Evolutionary conservation across 2,888 invertebrate species (phyloP), one percentile per base, ranked within the genome.

Genomic region (Craniophora ligustri): DNA sequence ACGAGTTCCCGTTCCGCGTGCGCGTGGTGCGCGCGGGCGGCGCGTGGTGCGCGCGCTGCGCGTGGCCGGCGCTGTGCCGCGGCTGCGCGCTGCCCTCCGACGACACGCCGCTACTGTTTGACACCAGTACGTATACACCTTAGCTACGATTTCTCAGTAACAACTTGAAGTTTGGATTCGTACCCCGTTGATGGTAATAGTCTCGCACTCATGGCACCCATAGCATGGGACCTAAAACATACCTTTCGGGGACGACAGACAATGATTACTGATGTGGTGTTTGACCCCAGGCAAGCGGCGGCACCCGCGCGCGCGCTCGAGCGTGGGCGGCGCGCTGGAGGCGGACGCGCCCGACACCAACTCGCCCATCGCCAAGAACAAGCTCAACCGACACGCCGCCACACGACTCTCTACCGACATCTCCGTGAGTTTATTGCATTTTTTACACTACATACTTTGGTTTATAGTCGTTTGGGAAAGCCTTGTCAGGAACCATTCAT

Each of bases 1-100:
- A 98, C 92, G 97, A 97, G 89, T 98, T 98, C 87, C 98, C 98
- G 45, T 98, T 98, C 92, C 96, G 96, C 58, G 91, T 98, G 85
- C 96, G 97, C 70, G 95, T 96, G 18, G 98, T 98, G 42, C 94
- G 95, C 73, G 96, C 96, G 71, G 96, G 96, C 57, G 95, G 81
- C 53, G 81, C 79, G 49, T 84, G 87, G 87, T 97, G 97, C 89
- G 96, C 96, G 42, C 92, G 95, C 82, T 97, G 97, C 84, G 95
- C 96, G 21, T 97, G 97, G 97, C 95, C 96, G 57, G 93, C 95
- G 78, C 97, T 98, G 87, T 98, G 98, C 85, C 94, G 97, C 72
- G 98, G 98, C 57, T 98, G 98, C 90, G 94, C 95, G 70, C 94
- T 98, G 78, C 96, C 97, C 38, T 70, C 78, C 49, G 74, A 75